Evolutionary conservation across 2,888 invertebrate genomes (phyloP), one percentile per base, ranked within the genome.

Genomic region (Yponomeuta sedellus): DNA sequence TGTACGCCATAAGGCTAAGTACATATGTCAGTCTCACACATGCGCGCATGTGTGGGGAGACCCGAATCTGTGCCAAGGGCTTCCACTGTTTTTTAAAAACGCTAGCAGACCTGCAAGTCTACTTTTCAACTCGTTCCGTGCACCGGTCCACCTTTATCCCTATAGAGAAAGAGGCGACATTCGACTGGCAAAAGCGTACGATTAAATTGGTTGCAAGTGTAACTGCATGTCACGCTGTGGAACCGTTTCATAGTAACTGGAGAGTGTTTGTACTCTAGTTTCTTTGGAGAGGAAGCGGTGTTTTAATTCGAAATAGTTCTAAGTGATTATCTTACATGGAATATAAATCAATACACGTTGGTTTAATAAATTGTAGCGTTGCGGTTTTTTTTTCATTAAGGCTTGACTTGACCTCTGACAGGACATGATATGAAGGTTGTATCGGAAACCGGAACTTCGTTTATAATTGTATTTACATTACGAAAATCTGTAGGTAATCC

Each of bases 41-140:
- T 28, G n/a, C 64, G 22, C 64, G n/a, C 56, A 57, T 52, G 28
- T 57, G 16, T 34, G 28, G 28, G 44, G 44, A 22, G 59, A 59
- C 20, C 83, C 75, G 73, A 77, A 87, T 77, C 76, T 72, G 74
- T 85, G 88, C 86, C 88, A 88, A 78, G 88, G 88, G 72, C 79
- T 73, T 64, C 88, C 76, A 88, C 86, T 85, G 85, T 82, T 87
- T 87, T 86, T 87, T 86, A 79, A 81, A 80, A 61, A 44, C 34
- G 44, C 11, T 56, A 4, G 16, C 40, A 40, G 61, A 66, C 28
- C 61, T 39, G 58, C 57, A 28, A 58, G 57, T 52, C 44, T 52
- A 52, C 44, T 52, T 52, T 52, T 52, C 44, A 52, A 52, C 44
- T 16, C 44, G 16, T 58, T 25, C 2, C 39, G 20, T 5, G 20